Evolutionary conservation across 2,888 invertebrate genomes (phyloP), one percentile per base, ranked within the genome.

Genomic region (Alitta virens): DNA sequence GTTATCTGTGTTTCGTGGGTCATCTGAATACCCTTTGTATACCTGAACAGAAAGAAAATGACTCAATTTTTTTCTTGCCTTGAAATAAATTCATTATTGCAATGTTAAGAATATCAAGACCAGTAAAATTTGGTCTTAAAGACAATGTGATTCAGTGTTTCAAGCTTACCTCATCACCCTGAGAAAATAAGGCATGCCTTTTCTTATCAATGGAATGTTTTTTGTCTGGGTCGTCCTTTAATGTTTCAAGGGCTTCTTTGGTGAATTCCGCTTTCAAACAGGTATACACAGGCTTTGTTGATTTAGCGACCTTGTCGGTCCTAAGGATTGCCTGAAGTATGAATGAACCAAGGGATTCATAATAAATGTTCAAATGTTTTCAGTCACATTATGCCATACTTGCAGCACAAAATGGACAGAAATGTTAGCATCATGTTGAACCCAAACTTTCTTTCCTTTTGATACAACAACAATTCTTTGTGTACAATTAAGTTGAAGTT

Each of bases 211-310:
- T 65, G 24, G 58, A n/a, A 16, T 63, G 50, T 43, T 64, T 66
- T 27, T 68, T 60, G 27, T 66, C 59, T 9, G 65, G 63, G 23
- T 68, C 67, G 9, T 68, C 62, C 49, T 65, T 63, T 14, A 71
- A 60, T 12, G 66, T 55, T 1, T 72, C 74, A 0, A 73, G 56
- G 0, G 74, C 74, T 55, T 76, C 76, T 43, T 73, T 68, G 1
- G 72, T 71, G 64, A 76, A 75, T 18, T 75, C 75, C 9, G 73
- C 72, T 62, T 69, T 71, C 60, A 76, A 56, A 16, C 46, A 46
- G n/a, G 46, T 12, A 46, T 46, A 16, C 7, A 46, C 46, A 21
- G 46, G 46, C n/a, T 46, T 46, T 3, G n/a, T 5, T 46, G 46
- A 33, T 12, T 33, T 33, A 12, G 33, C 5, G 49, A n/a, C 23